Base-by-base conservation (phyloP, 2,888 invertebrate species). In the Achlya flavicornis region DNA sequence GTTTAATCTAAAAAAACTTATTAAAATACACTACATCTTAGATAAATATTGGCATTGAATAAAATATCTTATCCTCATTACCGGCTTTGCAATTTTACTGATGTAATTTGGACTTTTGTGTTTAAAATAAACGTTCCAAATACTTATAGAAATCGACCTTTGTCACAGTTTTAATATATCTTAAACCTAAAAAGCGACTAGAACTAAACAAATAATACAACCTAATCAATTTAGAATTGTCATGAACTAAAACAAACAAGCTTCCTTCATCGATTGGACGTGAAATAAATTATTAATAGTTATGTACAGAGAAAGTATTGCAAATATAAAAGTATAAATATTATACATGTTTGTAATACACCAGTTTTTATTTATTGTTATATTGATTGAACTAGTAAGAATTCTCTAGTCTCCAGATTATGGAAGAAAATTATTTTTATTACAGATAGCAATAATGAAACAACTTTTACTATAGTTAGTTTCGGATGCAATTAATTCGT, bases 121-220 rank as follows among this genome's bases (percentile, higher is more conserved):
- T 59, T 41, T 33, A 38, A 38, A 60, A 60, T 60, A 19, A 16
- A 41, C 11, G 4, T 64, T 59, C 64, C 57, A 59, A 78, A 78
- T 77, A 80, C 77, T 75, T 75, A 74, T 65, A 78, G 62, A 76
- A 76, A 72, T 74, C 75, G 69, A 78, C 75, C 74, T 60, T 66
- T 67, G 77, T 80, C 78, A 83, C 77, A 77, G 70, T 74, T 75
- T 53, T 19, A 19, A 53, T 53, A 73, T 72, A 70, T 69, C 83
- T 85, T 89, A 88, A 69, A 84, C 67, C 86, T 91, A 91, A 79
- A 80, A 89, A 90, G 85, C 88, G 92, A 92, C 92, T 92, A 92
- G 92, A 91, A 86, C 91, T 92, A 92, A 91, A 81, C 60, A 60
- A 74, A 83, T 81, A 83, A 80, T 87, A 88, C 85, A 89, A 89